Percentiles rank a stretch among this genome's conserved stretches.
Conservation (phyloP, 2,888 invertebrate genomes). For the Apamea anceps region DNA sequence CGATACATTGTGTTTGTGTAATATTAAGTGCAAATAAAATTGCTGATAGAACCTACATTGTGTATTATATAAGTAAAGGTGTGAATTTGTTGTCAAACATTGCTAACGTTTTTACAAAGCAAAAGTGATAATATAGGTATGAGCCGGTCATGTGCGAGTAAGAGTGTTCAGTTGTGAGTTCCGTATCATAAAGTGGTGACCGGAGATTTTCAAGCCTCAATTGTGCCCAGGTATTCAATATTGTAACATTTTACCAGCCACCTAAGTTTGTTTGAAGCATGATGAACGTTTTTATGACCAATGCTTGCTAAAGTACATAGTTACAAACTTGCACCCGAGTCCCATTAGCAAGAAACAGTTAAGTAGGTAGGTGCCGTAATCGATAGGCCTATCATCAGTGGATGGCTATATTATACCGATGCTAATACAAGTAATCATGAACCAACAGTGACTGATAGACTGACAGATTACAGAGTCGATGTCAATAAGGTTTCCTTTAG, state of each 20-base stretch:
- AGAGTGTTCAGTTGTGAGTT: not conserved
- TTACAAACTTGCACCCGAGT: not conserved
- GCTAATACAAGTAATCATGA: not conserved
- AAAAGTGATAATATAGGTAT: not conserved
- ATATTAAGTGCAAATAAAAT: constrained; percentile 1
- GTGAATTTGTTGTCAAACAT: not conserved
- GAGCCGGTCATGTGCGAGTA: not conserved
- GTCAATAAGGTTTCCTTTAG: too few relatives aligned
- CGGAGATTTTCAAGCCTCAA: not conserved
- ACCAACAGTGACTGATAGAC: not conserved
- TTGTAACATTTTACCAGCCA: too few relatives aligned
- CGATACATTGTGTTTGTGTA: not conserved
- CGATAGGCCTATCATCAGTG: not conserved
- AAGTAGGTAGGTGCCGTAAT: not conserved
- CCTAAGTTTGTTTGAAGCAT: not conserved
- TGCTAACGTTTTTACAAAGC: not conserved
- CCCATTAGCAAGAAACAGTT: not conserved
- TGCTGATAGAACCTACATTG: constrained; percentile 4
- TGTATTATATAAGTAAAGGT: not conserved
- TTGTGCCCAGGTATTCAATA: not conserved
- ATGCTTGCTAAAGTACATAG: not conserved
- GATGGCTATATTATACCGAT: not conserved
- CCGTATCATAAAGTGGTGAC: not conserved
- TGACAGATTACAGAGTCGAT: not conserved
- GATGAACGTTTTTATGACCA: not conserved